Evolutionary conservation across 2,113 vertebrate genomes (phyloP).

Genomic region (Gracilinanus agilis): DNA sequence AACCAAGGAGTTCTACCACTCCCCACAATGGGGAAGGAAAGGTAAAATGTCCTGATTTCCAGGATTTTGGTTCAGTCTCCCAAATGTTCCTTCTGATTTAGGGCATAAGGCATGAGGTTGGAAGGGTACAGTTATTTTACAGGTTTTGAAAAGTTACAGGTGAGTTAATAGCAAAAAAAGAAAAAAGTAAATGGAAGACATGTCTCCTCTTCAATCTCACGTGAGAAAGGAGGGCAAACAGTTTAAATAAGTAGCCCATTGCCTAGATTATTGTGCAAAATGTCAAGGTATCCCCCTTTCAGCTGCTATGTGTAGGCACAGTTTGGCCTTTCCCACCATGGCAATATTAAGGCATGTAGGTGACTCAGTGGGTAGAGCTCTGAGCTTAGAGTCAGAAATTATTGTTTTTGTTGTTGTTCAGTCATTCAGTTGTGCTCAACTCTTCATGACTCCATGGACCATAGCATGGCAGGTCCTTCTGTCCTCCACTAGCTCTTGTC

Average conservation of each 20-base stretch:
- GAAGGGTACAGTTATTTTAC: constrained; percentile 79
- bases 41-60: background rate
- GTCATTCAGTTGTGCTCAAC: too few relatives aligned
- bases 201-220: constrained; percentile 8
- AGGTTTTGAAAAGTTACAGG: constrained; percentile 79
- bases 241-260: constrained; percentile 33
- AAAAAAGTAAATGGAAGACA: background rate
- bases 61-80: constrained; percentile 43
- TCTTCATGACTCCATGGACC: too few relatives aligned
- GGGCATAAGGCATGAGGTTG: constrained; percentile 41
- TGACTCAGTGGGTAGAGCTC: too few relatives aligned
- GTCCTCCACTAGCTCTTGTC: too few relatives aligned
- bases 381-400: too few relatives aligned
- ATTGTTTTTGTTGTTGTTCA: too few relatives aligned
- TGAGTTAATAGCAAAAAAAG: constrained; percentile 78
- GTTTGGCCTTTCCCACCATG: constrained; percentile 82
- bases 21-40: background rate
- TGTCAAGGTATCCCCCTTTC: constrained; percentile 83
- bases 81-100: constrained; percentile 1
- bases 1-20: background rate
- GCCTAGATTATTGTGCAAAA: constrained; percentile 83
- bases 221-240: background rate
- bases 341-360: too few relatives aligned
- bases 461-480: too few relatives aligned
- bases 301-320: constrained; percentile 80